Evolutionary conservation across 1,140 invertebrate species (phyloP).

Genomic region (Drosophila pectinifera): DNA sequence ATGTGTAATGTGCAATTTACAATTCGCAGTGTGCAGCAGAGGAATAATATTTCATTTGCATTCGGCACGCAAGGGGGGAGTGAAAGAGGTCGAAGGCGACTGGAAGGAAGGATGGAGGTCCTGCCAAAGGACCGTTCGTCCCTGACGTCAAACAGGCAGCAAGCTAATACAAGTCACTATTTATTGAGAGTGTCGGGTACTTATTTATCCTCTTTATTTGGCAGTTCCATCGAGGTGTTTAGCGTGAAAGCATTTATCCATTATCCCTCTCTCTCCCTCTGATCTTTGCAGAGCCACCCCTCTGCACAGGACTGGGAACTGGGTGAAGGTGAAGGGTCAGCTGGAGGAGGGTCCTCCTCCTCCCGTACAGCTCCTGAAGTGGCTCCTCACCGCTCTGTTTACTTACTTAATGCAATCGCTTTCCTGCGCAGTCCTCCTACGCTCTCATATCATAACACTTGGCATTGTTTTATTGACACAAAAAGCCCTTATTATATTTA

Average conservation of each 20-base stretch:
- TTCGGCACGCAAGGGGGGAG: slow-evolving; percentile 20
- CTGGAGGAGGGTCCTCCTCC: slow-evolving; percentile 14
- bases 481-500: slow-evolving; percentile 39
- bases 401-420: slow-evolving; percentile 54
- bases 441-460: slow-evolving; percentile 38
- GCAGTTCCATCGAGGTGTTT: slow-evolving; percentile 47
- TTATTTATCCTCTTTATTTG: slow-evolving; percentile 50
- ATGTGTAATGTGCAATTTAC: slow-evolving; percentile 12
- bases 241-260: slow-evolving; percentile 50
- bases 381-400: slow-evolving; percentile 31
- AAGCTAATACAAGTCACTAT: slow-evolving; percentile 27
- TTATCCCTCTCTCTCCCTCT: slow-evolving; percentile 18
- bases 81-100: neutral
- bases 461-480: slow-evolving; percentile 51
- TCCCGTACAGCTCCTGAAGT: slow-evolving; percentile 12
- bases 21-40: slow-evolving; percentile 9
- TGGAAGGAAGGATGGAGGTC: neutral
- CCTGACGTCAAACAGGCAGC: slow-evolving; percentile 34
- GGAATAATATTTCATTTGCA: slow-evolving; percentile 48
- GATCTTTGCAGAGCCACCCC: slow-evolving; percentile 35
- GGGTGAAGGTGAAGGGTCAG: slow-evolving; percentile 26
- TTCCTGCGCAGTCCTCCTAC: slow-evolving; percentile 23
- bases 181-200: slow-evolving; percentile 42
- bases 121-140: slow-evolving; percentile 13
- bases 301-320: slow-evolving; percentile 1